Conservation (phyloP, 2,888 invertebrate genomes). For the Catotricha subobsoleta region DNA sequence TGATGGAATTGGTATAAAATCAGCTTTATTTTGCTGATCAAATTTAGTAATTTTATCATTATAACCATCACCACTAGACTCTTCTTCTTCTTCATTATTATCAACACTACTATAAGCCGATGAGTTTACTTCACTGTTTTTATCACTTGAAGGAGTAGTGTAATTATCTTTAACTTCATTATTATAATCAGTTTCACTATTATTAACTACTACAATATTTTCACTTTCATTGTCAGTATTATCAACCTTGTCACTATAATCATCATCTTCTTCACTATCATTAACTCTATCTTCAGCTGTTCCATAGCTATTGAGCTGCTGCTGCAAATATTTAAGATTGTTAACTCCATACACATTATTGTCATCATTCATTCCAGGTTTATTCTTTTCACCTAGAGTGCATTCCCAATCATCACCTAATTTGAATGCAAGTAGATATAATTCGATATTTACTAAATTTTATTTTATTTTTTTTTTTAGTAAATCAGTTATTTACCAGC, state of each 20-base stretch:
- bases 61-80: conserved; percentile 24
- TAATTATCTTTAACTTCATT: conserved; percentile 3
- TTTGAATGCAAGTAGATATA: too few species aligned
- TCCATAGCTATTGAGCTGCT: conserved; percentile 1
- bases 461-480: not conserved
- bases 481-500: conserved; percentile 15
- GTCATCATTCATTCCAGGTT: conserved; percentile 8
- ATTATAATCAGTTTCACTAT: not conserved
- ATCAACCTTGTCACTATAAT: not conserved
- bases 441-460: not conserved
- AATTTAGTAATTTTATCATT: conserved; percentile 14
- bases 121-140: not conserved
- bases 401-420: conserved; percentile 29
- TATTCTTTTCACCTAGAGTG: conserved; percentile 13
- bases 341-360: conserved; percentile 12
- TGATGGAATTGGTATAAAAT: conserved; percentile 5
- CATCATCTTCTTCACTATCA: conserved; percentile 2
- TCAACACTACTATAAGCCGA: conserved; percentile 6
- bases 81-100: conserved; percentile 14
- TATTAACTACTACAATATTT: conserved; percentile 10
- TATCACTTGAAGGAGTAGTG: not conserved
- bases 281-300: not conserved
- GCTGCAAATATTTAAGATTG: conserved; percentile 6
- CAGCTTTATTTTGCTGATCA: conserved; percentile 7
- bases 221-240: not conserved